A percentile compares a stretch with the other conserved stretches of the same genome.
Evolutionary conservation across 2,888 invertebrate species (phyloP).

Genomic region (Dione juno): DNA sequence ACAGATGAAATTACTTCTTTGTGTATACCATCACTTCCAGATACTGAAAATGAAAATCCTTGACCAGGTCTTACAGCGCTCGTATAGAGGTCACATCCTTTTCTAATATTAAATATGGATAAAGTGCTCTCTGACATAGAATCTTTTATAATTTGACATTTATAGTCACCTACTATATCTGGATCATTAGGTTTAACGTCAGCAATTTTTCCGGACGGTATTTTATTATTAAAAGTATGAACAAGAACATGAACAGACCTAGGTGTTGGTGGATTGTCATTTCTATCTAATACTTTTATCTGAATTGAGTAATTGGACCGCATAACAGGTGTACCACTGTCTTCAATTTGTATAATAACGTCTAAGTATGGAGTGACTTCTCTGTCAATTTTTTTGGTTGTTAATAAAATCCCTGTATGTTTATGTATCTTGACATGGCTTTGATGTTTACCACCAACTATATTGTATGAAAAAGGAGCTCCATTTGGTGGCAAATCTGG

Average conservation of each 20-base stretch:
- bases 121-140: conserved; percentile 83
- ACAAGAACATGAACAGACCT: conserved; percentile 92
- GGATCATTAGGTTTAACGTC: conserved; percentile 96
- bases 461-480: conserved; percentile 92
- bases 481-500: conserved; percentile 95
- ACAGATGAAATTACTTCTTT: conserved; percentile 93
- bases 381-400: conserved; percentile 91
- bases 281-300: conserved; percentile 92
- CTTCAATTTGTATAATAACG: conserved; percentile 92
- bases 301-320: conserved; percentile 90
- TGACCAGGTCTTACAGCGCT: conserved; percentile 87
- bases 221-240: conserved; percentile 89
- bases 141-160: conserved; percentile 90
- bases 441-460: conserved; percentile 91
- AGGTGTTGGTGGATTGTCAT: conserved; percentile 94
- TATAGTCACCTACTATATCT: conserved; percentile 94
- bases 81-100: conserved; percentile 91
- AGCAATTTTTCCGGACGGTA: conserved; percentile 93
- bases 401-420: conserved; percentile 91
- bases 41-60: conserved; percentile 90
- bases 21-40: conserved; percentile 95
- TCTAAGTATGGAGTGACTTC: conserved; percentile 90
- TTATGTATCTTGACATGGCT: conserved; percentile 90
- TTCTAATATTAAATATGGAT: conserved; percentile 87
- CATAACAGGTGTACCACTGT: conserved; percentile 93